These are phyloP conservation scores for Nebria salina DNA, from an alignment of 2,888 invertebrate species.

Conservation along the genomic window DNA sequence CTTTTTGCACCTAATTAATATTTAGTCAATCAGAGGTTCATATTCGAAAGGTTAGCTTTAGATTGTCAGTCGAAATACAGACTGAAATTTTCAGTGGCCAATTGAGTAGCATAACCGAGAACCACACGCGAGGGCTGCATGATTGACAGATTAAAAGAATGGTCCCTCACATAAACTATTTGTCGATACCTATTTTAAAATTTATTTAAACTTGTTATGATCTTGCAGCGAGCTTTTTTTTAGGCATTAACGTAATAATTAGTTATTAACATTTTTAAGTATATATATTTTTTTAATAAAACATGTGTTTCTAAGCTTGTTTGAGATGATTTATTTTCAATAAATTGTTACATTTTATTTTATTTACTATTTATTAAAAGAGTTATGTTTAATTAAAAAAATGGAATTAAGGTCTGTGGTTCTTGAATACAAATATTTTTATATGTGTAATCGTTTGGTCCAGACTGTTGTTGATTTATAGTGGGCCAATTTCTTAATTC, in stretches of 20 bases:
- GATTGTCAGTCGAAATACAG: background rate
- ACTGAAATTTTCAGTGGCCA: background rate
- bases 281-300: too few species aligned
- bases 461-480: background rate
- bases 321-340: too few species aligned
- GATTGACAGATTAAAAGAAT: background rate
- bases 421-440: too few species aligned
- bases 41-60: background rate
- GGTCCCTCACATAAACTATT: background rate
- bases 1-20: background rate
- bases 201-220: background rate
- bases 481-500: constrained; percentile 11
- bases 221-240: too few species aligned
- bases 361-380: too few species aligned
- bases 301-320: too few species aligned
- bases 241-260: too few species aligned
- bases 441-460: too few species aligned
- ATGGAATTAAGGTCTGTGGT: too few species aligned
- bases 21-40: background rate
- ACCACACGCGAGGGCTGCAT: background rate
- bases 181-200: background rate
- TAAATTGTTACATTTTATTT: too few species aligned
- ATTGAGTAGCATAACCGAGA: background rate
- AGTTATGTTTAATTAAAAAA: too few species aligned
- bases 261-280: too few species aligned